A percentile compares a stretch with the other conserved stretches of the same genome.
phyloP scores from a whole-genome alignment of 2,113 vertebrate species.

The Xenopus tropicalis region DNA sequence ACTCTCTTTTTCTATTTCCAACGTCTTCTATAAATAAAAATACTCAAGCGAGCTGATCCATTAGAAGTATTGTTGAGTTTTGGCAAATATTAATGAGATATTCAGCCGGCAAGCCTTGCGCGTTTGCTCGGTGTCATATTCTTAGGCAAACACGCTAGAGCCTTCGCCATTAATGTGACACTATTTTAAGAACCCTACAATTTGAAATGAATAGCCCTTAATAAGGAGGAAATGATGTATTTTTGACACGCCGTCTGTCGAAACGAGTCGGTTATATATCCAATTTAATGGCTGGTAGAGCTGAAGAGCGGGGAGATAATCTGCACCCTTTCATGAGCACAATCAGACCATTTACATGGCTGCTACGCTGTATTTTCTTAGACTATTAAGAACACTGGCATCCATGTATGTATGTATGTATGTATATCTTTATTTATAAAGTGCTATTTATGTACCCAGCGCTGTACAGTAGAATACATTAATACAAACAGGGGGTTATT shows the following conservation, averaged over 20 bases:
- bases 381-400: too few relatives aligned
- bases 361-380: too few relatives aligned
- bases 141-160: conserved; percentile 1
- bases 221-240: conserved; percentile 13
- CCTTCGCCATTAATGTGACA: conserved; percentile 2
- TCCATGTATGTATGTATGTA: too few relatives aligned
- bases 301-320: too few relatives aligned
- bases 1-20: neutral
- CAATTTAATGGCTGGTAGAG: neutral
- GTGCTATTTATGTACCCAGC: too few relatives aligned
- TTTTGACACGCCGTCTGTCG: neutral
- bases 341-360: too few relatives aligned
- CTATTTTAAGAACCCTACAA: conserved; percentile 3
- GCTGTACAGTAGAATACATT: too few relatives aligned
- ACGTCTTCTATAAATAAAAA: neutral
- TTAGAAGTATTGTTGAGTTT: conserved; percentile 8
- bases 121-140: conserved; percentile 12
- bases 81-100: conserved; percentile 13
- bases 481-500: too few relatives aligned
- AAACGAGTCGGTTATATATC: neutral
- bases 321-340: too few relatives aligned
- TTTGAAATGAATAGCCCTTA: conserved; percentile 28
- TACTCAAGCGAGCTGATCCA: neutral
- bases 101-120: neutral
- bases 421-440: too few relatives aligned